Evolutionary conservation across 1,140 invertebrate species (phyloP).

Genomic region (Tetramorium alpestre): DNA sequence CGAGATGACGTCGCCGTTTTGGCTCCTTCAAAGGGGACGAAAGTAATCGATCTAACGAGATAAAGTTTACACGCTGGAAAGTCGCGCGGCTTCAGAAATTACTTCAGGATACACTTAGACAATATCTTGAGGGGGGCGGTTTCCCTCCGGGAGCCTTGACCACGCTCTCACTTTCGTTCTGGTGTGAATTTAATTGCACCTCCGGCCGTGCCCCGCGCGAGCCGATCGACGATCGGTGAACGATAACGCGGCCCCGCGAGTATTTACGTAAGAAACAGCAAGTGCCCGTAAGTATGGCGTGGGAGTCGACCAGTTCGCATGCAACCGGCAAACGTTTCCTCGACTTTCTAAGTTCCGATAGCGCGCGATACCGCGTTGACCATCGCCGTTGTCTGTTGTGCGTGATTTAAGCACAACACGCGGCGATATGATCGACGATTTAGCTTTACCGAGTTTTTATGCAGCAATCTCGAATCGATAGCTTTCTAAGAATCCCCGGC

Average conservation of each 20-base stretch:
- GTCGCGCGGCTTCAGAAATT: not conserved
- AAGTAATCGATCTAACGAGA: not conserved
- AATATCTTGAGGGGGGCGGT: not conserved
- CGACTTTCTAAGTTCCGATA: constrained; percentile 60
- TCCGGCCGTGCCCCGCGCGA: not conserved
- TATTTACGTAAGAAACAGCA: constrained; percentile 54
- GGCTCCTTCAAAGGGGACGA: not conserved
- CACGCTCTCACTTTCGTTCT: constrained; percentile 75
- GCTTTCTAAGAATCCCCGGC: not conserved
- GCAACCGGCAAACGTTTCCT: constrained; percentile 46
- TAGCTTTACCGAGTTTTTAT: not conserved
- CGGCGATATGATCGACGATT: not conserved
- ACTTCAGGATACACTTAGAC: not conserved
- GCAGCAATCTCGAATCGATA: not conserved
- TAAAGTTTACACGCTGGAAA: not conserved
- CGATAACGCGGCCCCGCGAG: constrained; percentile 40
- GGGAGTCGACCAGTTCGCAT: constrained; percentile 57
- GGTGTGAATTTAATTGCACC: constrained; percentile 56
- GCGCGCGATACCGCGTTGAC: constrained; percentile 26
- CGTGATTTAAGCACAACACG: not conserved
- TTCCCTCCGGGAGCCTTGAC: constrained; percentile 66
- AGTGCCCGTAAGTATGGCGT: constrained; percentile 55
- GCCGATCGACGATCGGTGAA: constrained; percentile 34
- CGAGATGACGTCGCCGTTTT: not conserved
- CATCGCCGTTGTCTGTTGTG: constrained; percentile 9